Evolutionary conservation across 1,140 invertebrate species (phyloP), one percentile per base, ranked within the genome.

Genomic region (Lordiphosa clarofinis): DNA sequence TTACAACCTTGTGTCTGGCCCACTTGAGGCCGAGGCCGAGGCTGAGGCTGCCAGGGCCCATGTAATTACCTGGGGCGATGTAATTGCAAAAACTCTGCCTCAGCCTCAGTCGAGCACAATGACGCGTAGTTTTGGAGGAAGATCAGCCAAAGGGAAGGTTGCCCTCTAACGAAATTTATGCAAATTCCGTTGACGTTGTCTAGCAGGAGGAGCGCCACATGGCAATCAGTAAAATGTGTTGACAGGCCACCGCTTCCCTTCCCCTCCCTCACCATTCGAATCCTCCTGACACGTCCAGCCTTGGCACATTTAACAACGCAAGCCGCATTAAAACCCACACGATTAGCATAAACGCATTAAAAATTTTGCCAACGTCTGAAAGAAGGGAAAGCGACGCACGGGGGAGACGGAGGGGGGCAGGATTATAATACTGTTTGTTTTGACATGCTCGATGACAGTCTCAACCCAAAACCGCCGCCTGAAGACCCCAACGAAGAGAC

Each of bases 291-390:
- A 52, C 58, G 69, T 79, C 73, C 74, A 79, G 64, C 55, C 39
- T 38, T 58, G 73, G 67, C 75, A 81, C 72, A 82, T 81, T 81
- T 81, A 81, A 82, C 72, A 81, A 67, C 73, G 78, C 67, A 72
- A 67, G 75, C 75, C 78, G 72, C 76, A 81, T 82, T 66, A 61
- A 74, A 74, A 73, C 70, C 75, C 78, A 65, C 59, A 60, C 64
- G 78, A 87, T 87, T 87, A 87, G 72, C 86, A 87, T 87, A 87
- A 87, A 87, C 84, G 86, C 86, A 87, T 87, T 87, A 87, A 87
- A 87, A 87, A 82, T 82, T 73, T 84, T 28, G 24, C 24, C 24
- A 28, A 66, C 63, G 52, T 57, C 59, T 21, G 19, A 11, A 15
- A 15, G 13, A 24, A 39, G 11, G 21, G n/a, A 31, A 11, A 7